Conservation (phyloP, 2,797 vertebrate genomes). For the Buceros bicornis region DNA sequence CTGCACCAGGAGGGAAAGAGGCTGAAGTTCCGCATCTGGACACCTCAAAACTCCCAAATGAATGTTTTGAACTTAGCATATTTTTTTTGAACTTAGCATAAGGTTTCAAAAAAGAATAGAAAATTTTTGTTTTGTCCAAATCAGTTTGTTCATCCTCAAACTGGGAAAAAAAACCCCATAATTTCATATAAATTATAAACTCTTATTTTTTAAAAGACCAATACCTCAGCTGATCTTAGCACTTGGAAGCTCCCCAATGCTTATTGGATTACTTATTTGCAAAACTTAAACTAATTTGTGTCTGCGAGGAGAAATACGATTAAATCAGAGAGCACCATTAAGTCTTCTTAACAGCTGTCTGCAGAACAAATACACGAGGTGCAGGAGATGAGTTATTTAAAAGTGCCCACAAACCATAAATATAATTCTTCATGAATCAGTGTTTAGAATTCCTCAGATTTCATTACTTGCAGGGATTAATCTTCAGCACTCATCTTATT, state of each 20-base stretch:
- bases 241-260: neutral
- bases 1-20: neutral
- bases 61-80: neutral
- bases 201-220: neutral
- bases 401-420: neutral
- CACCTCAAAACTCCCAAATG: neutral
- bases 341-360: conserved; percentile 13
- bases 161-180: neutral
- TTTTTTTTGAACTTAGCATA: neutral
- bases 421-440: neutral
- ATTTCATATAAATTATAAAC: neutral
- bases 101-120: neutral
- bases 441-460: conserved; percentile 34
- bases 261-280: conserved; percentile 12
- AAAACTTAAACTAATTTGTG: conserved; percentile 23
- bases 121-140: neutral
- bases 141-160: neutral
- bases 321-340: conserved; percentile 16
- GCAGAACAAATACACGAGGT: neutral
- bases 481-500: neutral
- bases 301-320: conserved; percentile 12
- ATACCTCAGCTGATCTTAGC: neutral
- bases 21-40: neutral
- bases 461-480: conserved; percentile 22
- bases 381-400: conserved; percentile 20